Conservation (phyloP, 35 echinoderm and acorn worm genomes). For the Chiridota heheva region DNA sequence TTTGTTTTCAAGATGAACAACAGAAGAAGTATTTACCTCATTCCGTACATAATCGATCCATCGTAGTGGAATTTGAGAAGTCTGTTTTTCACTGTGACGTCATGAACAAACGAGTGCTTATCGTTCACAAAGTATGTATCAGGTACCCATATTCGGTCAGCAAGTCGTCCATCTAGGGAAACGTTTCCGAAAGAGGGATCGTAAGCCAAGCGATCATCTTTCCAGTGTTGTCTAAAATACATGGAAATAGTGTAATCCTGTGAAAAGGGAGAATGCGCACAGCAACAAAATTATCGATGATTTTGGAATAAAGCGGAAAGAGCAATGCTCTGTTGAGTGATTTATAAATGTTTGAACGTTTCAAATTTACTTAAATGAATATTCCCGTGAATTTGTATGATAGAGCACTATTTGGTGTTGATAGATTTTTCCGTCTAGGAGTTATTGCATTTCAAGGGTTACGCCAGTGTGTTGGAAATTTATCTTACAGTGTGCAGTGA, state of each 20-base stretch:
- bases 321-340: no score
- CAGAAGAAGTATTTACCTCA: slow-evolving; percentile 59
- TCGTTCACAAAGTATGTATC: slow-evolving; percentile 98
- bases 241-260: slow-evolving; percentile 98
- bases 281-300: no score
- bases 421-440: no score
- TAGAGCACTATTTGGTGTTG: no score
- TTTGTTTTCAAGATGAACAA: neutral
- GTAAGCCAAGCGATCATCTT: slow-evolving; percentile 78
- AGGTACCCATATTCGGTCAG: slow-evolving; percentile 94
- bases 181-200: slow-evolving; percentile 64
- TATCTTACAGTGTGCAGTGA: no score
- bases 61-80: slow-evolving; percentile 76
- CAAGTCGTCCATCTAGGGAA: slow-evolving; percentile 83
- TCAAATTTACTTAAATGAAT: no score
- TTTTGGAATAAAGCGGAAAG: no score
- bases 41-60: slow-evolving; percentile 86
- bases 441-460: no score
- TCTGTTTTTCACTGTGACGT: slow-evolving; percentile 96
- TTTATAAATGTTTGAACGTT: no score
- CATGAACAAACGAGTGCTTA: slow-evolving; percentile 91
- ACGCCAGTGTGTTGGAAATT: no score
- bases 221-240: slow-evolving; percentile 94
- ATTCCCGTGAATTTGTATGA: no score
- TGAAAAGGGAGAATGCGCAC: no score